Evolutionary conservation across 2,113 vertebrate genomes (phyloP).

Genomic region (Spilogale gracilis): DNA sequence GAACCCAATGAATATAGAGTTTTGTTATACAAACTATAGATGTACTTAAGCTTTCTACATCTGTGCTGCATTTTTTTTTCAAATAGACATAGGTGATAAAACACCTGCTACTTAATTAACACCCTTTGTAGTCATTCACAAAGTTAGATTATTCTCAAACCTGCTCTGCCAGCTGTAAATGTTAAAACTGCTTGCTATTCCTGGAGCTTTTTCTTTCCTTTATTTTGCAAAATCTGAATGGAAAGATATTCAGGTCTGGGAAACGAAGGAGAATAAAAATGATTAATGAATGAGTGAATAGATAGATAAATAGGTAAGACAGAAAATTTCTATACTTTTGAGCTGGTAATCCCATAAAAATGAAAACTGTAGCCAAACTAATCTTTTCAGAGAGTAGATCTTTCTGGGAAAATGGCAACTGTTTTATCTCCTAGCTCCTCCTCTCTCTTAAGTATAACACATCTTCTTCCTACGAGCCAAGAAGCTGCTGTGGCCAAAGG

Average conservation of each 20-base stretch:
- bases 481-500: background rate
- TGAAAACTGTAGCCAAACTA: background rate
- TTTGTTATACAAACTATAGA: conserved; percentile 81
- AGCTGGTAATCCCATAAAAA: background rate
- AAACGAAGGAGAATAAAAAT: conserved; percentile 21
- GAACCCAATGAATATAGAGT: conserved; percentile 68
- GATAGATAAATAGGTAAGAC: background rate
- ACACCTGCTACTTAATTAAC: conserved; percentile 83
- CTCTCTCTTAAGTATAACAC: background rate
- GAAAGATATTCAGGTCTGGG: conserved; percentile 1
- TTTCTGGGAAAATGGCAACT: background rate
- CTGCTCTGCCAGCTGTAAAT: conserved; percentile 64
- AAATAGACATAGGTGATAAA: conserved; percentile 78
- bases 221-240: conserved; percentile 8
- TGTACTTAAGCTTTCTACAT: conserved; percentile 81
- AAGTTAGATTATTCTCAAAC: conserved; percentile 67
- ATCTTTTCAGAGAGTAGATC: background rate
- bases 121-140: conserved; percentile 78
- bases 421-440: background rate
- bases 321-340: background rate
- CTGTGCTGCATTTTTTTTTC: conserved; percentile 76
- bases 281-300: background rate
- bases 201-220: conserved; percentile 29
- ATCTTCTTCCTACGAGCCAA: background rate
- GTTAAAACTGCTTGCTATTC: conserved; percentile 67